Conservation (phyloP, 2,888 invertebrate species). For the Ernsta delagoae region DNA sequence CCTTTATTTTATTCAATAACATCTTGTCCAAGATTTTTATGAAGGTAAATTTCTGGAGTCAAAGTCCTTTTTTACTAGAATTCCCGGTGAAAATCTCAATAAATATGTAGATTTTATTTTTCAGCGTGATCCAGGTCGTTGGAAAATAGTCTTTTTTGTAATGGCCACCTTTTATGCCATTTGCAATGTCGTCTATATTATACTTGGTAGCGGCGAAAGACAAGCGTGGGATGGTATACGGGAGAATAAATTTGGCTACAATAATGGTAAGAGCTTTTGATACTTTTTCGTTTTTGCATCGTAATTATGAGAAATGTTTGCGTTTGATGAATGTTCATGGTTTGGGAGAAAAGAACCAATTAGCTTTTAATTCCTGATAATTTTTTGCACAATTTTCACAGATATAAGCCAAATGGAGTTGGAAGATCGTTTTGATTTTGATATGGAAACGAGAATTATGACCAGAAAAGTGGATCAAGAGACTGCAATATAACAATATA, state of each 20-base stretch:
- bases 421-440: conserved; percentile 48
- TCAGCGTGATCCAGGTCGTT: conserved; percentile 85
- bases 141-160: conserved; percentile 88
- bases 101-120: conserved; percentile 22
- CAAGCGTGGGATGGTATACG: conserved; percentile 88
- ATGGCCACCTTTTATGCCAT: conserved; percentile 87
- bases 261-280: no score
- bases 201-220: conserved; percentile 87
- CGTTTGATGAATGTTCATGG: no score
- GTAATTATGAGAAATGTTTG: no score
- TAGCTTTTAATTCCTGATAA: no score
- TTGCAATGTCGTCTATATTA: conserved; percentile 86
- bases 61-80: no score
- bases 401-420: conserved; percentile 62
- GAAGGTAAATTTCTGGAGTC: no score
- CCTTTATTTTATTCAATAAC: no score
- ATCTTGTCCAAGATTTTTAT: no score
- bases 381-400: conserved; percentile 47
- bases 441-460: conserved; percentile 39
- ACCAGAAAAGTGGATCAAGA: conserved; percentile 48
- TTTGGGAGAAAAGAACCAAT: no score
- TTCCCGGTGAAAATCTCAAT: no score
- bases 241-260: conserved; percentile 39
- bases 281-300: no score
- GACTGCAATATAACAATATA: conserved; percentile 46